Evolutionary conservation across 2,888 invertebrate species (phyloP).

Genomic region (Macaria notata): DNA sequence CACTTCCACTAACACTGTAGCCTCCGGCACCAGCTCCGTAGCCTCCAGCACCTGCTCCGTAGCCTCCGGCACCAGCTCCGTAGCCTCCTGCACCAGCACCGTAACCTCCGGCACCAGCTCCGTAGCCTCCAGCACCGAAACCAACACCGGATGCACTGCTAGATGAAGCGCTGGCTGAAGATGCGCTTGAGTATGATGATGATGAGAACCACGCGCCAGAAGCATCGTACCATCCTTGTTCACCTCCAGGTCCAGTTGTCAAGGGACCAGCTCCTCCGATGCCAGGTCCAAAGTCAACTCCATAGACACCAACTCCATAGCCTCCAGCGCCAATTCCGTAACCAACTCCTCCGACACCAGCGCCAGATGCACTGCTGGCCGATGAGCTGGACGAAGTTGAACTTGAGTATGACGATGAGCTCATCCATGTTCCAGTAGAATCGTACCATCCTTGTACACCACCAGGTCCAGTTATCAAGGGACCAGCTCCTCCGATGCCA

Average conservation of each 20-base stretch:
- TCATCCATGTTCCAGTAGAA: background rate
- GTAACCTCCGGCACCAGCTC: conserved; percentile 1
- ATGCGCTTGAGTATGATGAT: too few relatives aligned
- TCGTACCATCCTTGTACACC: background rate
- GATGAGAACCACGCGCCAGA: too few relatives aligned
- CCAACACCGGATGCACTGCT: background rate
- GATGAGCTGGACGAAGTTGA: background rate
- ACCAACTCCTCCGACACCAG: background rate
- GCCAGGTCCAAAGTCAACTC: background rate
- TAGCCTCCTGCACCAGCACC: conserved; percentile 4
- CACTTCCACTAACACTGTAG: background rate
- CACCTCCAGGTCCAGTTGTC: conserved; percentile 8
- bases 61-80: background rate
- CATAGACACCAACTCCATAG: conserved; percentile 1
- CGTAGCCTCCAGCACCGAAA: conserved; percentile 1
- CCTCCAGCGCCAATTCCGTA: conserved; percentile 3
- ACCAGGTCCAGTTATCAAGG: background rate
- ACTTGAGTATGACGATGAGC: background rate
- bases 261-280: conserved; percentile 15
- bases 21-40: conserved; percentile 1
- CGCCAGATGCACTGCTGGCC: background rate
- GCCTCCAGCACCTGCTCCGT: background rate
- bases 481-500: background rate
- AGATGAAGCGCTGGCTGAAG: too few relatives aligned
- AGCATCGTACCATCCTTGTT: too few relatives aligned